Base-by-base conservation (phyloP, 92 coral and sea anemone genomes). In the Heteractis magnifica region DNA sequence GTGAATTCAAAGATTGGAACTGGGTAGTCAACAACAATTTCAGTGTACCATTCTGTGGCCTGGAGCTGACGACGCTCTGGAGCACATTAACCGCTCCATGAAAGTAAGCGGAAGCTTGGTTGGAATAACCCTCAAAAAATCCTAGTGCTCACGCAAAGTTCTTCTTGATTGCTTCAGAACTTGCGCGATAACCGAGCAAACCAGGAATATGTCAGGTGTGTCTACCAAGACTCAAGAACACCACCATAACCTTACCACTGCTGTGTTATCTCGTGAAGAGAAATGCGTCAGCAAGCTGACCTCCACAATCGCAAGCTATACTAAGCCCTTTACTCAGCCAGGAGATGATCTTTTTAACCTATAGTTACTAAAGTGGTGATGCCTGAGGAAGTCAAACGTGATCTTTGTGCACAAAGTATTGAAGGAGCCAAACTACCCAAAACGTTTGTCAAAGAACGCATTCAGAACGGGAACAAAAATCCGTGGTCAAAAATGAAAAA, bases 21-120 rank as follows among this genome's bases (percentile, higher is more conserved):
- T 88, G 91, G 94, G 86, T 85, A n/a, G 91, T 88, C 7, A 88
- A 84, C 77, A 91, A 88, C 51, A 91, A 88, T 73, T 68, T 78
- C 18, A 53, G 19, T 53, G 95, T 88, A 71, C 12, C 92, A n/a
- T n/a, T 86, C 77, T 74, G 86, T 80, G 84, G 81, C 18, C 84
- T 85, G 89, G 87, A 8, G 90, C 90, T 12, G 87, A 81, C 48
- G 76, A 91, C 65, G 86, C 85, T 50, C 83, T 89, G 20, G 95
- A 83, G 84, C 95, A 89, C 59, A 76, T 86, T 72, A 86, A 88
- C 72, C 86, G 86, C 44, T 88, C 90, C 18, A 91, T 91, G 92
- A 91, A 91, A 91, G 84, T 41, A 48, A 87, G 11, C 10, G 16
- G 70, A 12, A 3, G 85, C 87, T 62, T 86, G 52, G 81, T 88